phyloP scores from a whole-genome alignment of 2,113 vertebrate species.

The Plectropomus leopardus region DNA sequence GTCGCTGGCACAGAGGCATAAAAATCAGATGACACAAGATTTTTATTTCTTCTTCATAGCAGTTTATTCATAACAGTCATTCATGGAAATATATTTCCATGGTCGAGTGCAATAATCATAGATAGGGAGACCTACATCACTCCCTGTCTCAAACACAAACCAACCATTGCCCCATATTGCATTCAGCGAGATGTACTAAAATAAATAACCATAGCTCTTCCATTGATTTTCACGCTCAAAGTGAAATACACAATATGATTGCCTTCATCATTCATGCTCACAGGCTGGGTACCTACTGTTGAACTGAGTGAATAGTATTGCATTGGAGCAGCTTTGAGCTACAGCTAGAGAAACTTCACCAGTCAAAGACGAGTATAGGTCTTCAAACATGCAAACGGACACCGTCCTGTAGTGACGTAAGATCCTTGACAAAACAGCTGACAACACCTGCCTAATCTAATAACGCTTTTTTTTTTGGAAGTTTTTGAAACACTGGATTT shows the following conservation, averaged over 20 bases:
- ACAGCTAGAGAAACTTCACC: constrained; percentile 57
- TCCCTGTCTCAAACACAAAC: constrained; percentile 46
- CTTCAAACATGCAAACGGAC: constrained; percentile 60
- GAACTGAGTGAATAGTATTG: constrained; percentile 71
- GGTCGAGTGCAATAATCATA: constrained; percentile 81
- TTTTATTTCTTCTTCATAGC: constrained; percentile 54
- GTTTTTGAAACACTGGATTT: constrained; percentile 76
- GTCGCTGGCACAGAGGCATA: no score
- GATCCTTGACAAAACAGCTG: constrained; percentile 24
- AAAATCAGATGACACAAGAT: neutral
- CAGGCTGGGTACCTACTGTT: constrained; percentile 71
- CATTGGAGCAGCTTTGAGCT: constrained; percentile 70
- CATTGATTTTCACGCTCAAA: constrained; percentile 58
- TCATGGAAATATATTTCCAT: constrained; percentile 80
- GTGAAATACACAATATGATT: constrained; percentile 75
- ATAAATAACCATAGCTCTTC: constrained; percentile 80
- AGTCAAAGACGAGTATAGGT: constrained; percentile 39
- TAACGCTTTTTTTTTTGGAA: constrained; percentile 32
- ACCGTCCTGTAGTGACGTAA: constrained; percentile 18
- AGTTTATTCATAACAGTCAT: constrained; percentile 83
- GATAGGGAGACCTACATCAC: constrained; percentile 21
- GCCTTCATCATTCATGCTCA: constrained; percentile 78
- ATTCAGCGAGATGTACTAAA: constrained; percentile 76
- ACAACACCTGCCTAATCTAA: constrained; percentile 34
- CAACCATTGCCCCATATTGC: constrained; percentile 61